These are phyloP conservation scores for Troilus luridus DNA, from an alignment of 2,888 invertebrate genomes.

Conservation along the genomic window DNA sequence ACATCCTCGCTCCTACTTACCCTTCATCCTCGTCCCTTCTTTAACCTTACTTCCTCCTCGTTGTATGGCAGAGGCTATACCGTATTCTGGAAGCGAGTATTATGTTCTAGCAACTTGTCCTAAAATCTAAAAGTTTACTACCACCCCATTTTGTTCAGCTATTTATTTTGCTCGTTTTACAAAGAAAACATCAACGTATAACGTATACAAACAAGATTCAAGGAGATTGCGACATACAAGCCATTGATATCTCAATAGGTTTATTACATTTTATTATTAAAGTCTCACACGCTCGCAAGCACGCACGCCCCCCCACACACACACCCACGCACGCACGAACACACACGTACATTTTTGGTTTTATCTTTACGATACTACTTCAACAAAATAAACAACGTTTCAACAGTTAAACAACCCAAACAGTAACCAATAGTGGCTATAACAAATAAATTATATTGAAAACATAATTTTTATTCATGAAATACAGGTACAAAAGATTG, in stretches of 20 bases:
- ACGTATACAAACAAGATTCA: background rate
- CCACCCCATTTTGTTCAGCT: background rate
- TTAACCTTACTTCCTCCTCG: background rate
- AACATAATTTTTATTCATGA: too few relatives aligned
- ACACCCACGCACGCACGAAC: too few relatives aligned
- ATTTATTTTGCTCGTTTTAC: background rate
- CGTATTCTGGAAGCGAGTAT: background rate
- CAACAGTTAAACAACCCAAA: too few relatives aligned
- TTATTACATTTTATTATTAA: too few relatives aligned
- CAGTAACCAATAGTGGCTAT: too few relatives aligned
- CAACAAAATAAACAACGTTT: too few relatives aligned
- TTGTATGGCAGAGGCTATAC: background rate
- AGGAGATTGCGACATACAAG: background rate
- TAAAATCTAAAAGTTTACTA: background rate
- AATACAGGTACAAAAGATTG: too few relatives aligned
- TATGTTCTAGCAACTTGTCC: constrained; percentile 16
- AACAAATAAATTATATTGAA: too few relatives aligned
- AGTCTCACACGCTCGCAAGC: too few relatives aligned
- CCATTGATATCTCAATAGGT: background rate
- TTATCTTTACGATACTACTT: too few relatives aligned
- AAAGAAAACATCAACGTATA: background rate
- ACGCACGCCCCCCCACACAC: too few relatives aligned
- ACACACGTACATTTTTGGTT: too few relatives aligned
- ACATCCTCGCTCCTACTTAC: background rate
- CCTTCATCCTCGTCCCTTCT: constrained; percentile 11